Conservation (phyloP, 2,888 invertebrate genomes). For the Linnaemya tessellans region DNA sequence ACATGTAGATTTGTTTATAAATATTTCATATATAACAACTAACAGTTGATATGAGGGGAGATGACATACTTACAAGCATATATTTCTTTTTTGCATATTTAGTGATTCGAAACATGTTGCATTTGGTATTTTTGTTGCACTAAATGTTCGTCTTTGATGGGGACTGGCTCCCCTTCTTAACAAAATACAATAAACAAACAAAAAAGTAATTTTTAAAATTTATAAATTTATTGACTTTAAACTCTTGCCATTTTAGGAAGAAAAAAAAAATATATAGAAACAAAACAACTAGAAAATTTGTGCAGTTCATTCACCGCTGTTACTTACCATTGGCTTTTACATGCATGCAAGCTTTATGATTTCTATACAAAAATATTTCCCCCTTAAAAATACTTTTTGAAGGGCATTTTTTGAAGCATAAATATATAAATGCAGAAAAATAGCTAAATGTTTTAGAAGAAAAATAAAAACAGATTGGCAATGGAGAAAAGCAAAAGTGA, state of each 20-base stretch:
- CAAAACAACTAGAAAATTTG: constrained; percentile 20
- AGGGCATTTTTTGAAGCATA: constrained; percentile 57
- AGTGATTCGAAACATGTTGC: constrained; percentile 61
- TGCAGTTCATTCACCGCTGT: constrained; percentile 65
- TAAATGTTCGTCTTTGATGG: constrained; percentile 40
- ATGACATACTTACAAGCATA: background rate
- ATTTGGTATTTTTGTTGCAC: constrained; percentile 45
- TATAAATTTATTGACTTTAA: constrained; percentile 70
- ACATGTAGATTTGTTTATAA: background rate
- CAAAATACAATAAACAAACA: background rate
- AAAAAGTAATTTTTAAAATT: constrained; percentile 57
- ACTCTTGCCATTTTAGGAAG: constrained; percentile 50
- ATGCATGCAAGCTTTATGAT: constrained; percentile 1
- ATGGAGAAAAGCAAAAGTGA: background rate
- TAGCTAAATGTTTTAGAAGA: background rate
- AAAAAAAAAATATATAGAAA: background rate
- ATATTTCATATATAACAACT: background rate
- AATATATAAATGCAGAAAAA: constrained; percentile 50
- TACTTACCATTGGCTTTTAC: background rate
- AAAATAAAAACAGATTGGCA: background rate
- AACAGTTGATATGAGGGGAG: constrained; percentile 49
- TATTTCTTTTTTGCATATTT: constrained; percentile 33
- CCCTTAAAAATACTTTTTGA: constrained; percentile 46
- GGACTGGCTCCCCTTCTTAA: constrained; percentile 54
- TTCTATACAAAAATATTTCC: constrained; percentile 10